Evolutionary conservation across 2,113 vertebrate genomes (phyloP).

Genomic region (Peromyscus leucopus): DNA sequence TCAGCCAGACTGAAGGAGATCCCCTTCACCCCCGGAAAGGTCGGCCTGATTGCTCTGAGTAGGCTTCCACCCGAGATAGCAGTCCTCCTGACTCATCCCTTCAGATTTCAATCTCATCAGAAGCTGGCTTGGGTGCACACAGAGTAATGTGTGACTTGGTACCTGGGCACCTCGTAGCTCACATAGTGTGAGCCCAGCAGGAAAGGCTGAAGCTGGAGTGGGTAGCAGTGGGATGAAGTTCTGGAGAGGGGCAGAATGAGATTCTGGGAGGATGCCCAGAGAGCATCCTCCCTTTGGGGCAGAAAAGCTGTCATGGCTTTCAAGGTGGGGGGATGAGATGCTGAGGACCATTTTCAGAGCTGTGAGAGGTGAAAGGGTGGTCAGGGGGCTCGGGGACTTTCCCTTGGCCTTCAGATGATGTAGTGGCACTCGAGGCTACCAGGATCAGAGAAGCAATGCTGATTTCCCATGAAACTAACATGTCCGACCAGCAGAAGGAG

Average conservation of each 20-base stretch:
- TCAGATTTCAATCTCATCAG: background rate
- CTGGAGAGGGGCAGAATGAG: background rate
- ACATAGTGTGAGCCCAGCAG: background rate
- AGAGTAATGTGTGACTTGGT: background rate
- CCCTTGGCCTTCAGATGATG: background rate
- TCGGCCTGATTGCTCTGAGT: background rate
- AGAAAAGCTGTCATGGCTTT: background rate
- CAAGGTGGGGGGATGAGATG: background rate
- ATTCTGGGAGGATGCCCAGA: background rate
- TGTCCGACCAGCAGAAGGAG: background rate
- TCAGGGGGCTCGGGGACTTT: background rate
- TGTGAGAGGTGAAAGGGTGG: no score
- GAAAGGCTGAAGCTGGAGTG: background rate
- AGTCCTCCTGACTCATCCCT: background rate
- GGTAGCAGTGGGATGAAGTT: background rate
- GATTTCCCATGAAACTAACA: background rate
- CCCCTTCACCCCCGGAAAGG: background rate
- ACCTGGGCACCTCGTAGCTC: background rate
- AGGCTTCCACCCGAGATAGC: background rate
- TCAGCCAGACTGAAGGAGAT: background rate
- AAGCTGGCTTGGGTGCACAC: background rate
- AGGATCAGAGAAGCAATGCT: background rate
- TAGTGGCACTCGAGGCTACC: background rate
- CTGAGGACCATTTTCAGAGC: fast-evolving
- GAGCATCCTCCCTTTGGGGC: background rate